phyloP scores from a whole-genome alignment of 1,140 invertebrate genomes.

The Yoshiicerus persimilis region DNA sequence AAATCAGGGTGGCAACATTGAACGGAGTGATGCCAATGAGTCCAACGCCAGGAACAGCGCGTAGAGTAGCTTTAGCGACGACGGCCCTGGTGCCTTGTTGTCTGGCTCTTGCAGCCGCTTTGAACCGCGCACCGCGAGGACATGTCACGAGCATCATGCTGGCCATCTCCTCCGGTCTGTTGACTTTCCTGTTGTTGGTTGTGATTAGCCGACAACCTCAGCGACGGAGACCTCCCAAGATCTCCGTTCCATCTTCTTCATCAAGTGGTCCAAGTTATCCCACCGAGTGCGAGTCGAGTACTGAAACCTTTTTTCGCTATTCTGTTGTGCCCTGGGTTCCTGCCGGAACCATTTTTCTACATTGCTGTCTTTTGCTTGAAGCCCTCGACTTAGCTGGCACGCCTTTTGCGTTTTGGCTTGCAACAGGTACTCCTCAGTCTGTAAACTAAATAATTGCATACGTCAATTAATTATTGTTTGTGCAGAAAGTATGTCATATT shows the following conservation, averaged over 20 bases:
- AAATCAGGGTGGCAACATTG: slow-evolving; percentile 39
- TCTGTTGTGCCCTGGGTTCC: slow-evolving; percentile 47
- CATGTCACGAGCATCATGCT: slow-evolving; percentile 45
- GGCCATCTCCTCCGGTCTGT: slow-evolving; percentile 40
- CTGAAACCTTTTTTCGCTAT: slow-evolving; percentile 34
- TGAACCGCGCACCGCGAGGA: slow-evolving; percentile 36
- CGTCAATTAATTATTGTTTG: too few species aligned
- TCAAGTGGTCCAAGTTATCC: not conserved
- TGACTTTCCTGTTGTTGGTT: slow-evolving; percentile 47
- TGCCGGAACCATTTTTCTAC: slow-evolving; percentile 38
- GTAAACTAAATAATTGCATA: too few species aligned
- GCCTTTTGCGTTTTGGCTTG: slow-evolving; percentile 44
- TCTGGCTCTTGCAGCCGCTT: slow-evolving; percentile 39
- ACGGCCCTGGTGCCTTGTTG: slow-evolving; percentile 38
- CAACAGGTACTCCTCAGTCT: too few species aligned
- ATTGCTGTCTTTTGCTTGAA: slow-evolving; percentile 43
- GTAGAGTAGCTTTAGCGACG: slow-evolving; percentile 41
- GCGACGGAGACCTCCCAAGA: slow-evolving; percentile 18
- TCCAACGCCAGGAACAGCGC: slow-evolving; percentile 41
- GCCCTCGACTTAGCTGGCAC: slow-evolving; percentile 37
- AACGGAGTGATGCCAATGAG: slow-evolving; percentile 38
- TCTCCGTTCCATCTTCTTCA: not conserved
- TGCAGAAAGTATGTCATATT: too few species aligned
- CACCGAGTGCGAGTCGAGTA: not conserved
- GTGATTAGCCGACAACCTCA: slow-evolving; percentile 49